phyloP scores from a whole-genome alignment of 2,797 vertebrate species.

The Oryzias sinensis region DNA sequence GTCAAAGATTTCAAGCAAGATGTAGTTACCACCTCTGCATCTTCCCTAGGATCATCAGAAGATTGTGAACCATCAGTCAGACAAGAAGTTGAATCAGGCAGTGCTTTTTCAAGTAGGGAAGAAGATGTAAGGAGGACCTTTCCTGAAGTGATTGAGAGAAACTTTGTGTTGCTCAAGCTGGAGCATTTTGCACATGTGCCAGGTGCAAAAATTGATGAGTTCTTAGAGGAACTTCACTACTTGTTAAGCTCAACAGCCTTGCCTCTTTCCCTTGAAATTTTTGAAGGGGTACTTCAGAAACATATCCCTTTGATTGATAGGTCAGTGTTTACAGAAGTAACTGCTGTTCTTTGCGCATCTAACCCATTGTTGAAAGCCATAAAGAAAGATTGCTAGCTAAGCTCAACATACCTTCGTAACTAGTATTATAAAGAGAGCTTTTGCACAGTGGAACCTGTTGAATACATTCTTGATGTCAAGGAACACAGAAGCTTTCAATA shows the following conservation, averaged over 20 bases:
- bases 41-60: not conserved
- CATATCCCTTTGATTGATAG: conserved; percentile 10
- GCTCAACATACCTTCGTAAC: conserved; percentile 21
- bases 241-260: conserved; percentile 13
- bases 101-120: not conserved
- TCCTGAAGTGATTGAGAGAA: conserved; percentile 30
- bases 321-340: conserved; percentile 6
- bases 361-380: conserved; percentile 20
- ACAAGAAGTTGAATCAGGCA: too few species aligned
- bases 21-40: not conserved
- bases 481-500: conserved; percentile 35
- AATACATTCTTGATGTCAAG: conserved; percentile 32
- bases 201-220: conserved; percentile 17
- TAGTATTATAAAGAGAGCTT: conserved; percentile 29
- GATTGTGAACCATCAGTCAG: too few species aligned
- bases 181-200: conserved; percentile 30
- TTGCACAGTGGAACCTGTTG: conserved; percentile 26
- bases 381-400: conserved; percentile 11
- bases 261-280: not conserved
- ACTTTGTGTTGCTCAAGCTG: conserved; percentile 1
- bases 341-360: not conserved
- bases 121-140: conserved; percentile 44
- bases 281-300: conserved; percentile 22
- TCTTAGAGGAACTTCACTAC: conserved; percentile 19
- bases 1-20: conserved; percentile 5